phyloP scores from a whole-genome alignment of 1,140 invertebrate species.

The Sesamia nonagrioides region DNA sequence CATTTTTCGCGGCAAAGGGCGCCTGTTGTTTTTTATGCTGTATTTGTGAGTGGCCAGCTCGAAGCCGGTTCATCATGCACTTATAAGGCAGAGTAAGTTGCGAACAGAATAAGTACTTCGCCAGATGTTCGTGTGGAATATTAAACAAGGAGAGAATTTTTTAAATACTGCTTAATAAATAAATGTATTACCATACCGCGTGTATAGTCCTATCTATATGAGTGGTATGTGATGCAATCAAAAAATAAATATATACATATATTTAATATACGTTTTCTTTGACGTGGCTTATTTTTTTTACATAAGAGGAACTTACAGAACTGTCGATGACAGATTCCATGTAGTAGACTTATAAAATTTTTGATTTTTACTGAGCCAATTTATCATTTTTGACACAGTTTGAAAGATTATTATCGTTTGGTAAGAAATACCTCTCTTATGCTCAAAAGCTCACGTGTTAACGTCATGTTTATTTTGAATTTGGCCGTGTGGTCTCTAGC shows the following conservation, averaged over 20 bases:
- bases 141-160: constrained; percentile 30
- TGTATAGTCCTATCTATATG: constrained; percentile 11
- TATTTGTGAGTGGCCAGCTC: constrained; percentile 21
- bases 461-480: constrained; percentile 12
- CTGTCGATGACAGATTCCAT: neutral
- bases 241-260: neutral
- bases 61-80: constrained; percentile 22
- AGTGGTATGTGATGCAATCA: constrained; percentile 28
- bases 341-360: neutral
- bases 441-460: neutral
- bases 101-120: constrained; percentile 38
- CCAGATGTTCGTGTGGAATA: constrained; percentile 44
- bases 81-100: constrained; percentile 41
- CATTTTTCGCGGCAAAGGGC: constrained; percentile 16
- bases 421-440: neutral
- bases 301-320: neutral
- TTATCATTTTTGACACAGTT: neutral
- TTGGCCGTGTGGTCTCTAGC: constrained; percentile 21
- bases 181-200: constrained; percentile 13
- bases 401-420: neutral
- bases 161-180: constrained; percentile 26
- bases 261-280: neutral
- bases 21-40: constrained; percentile 3
- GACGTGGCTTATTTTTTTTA: neutral
- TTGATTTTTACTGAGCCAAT: neutral